Evolutionary conservation across 2,888 invertebrate species (phyloP), one percentile per base, ranked within the genome.

Genomic region (Polydesmus complanatus): DNA sequence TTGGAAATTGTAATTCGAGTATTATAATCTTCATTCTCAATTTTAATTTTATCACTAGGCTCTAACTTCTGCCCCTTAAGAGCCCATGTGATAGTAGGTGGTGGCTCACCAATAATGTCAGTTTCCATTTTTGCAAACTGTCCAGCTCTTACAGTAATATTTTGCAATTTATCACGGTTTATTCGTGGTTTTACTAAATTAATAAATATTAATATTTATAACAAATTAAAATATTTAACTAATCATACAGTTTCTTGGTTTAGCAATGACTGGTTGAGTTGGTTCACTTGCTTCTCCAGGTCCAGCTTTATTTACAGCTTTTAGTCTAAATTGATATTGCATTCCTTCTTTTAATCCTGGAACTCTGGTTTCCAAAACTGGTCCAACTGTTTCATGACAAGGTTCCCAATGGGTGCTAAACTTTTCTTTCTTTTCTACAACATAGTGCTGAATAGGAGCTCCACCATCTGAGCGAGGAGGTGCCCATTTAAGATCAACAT

Each of bases 71-170:
- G 56, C 8, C 50, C 59, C 47, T 47, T 55, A 27, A 56, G 56
- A 57, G 85, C 81, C 97, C 97, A 97, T 64, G 81, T 84, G 50
- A 84, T 81, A 48, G 84, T 84, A 68, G 98, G 97, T 67, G 88
- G 80, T 25, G 98, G 97, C 78, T 97, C 97, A 72, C 97, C 97
- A 66, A 78, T 83, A 65, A 93, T 88, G 73, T 94, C 91, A 51
- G 96, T 93, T 14, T 90, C 84, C 86, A 95, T 90, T 75, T 89
- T 93, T 78, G 95, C 88, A 1, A 88, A 86, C 69, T 93, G 85
- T n/a, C 96, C 96, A 50, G 90, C 90, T 77, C 96, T 96, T 72
- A 97, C 87, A 66, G 87, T 90, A 49, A 94, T 78, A 1, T 86
- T 84, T 73, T 92, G 90, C 78, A 95, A 85, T 66, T 85, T 88